Evolutionary conservation across 1,140 invertebrate genomes (phyloP), one percentile per base, ranked within the genome.

Genomic region (Ganaspis sp.): DNA sequence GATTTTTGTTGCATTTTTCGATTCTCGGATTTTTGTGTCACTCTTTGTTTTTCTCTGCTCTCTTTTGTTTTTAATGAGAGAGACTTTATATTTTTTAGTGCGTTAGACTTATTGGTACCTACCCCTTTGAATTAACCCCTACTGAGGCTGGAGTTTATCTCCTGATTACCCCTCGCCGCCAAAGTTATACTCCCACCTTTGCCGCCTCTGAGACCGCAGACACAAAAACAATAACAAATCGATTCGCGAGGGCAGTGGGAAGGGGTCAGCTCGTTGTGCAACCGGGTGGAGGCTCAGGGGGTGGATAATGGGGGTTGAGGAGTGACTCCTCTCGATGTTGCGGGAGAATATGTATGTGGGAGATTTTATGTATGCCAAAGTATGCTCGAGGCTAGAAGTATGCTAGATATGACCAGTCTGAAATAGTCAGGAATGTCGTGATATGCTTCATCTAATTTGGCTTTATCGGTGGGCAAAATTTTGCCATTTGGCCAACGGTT

Each of bases 211-310:
- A 83, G 84, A 90, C 89, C 89, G 88, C 89, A 89, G 88, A 89
- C 87, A 90, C 89, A 90, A 90, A 90, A 90, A 90, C 89, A 90
- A 90, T 90, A 90, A 90, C 89, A 90, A 90, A 90, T 90, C 89
- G 89, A 90, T 90, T 89, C 87, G 87, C 85, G 85, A 86, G 85
- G 84, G 80, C 83, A 85, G 86, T 79, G 85, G 85, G 85, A 89
- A 86, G 88, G 88, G 89, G 87, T 89, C 86, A 86, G 85, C 81
- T 84, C 83, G 81, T 86, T 87, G 58, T 64, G 58, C 58, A 64
- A 64, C 58, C 76, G 78, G 54, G 54, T 69, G 54, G 76, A 73
- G 45, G 70, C 53, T 38, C 19, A 70, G 49, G 42, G 72, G 74
- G 53, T 34, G 73, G 74, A 23, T 54, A 11, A 64, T 53, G 53